Evolutionary conservation across 2,113 vertebrate genomes (phyloP), one percentile per base, ranked within the genome.

Genomic region (Scomber japonicus): DNA sequence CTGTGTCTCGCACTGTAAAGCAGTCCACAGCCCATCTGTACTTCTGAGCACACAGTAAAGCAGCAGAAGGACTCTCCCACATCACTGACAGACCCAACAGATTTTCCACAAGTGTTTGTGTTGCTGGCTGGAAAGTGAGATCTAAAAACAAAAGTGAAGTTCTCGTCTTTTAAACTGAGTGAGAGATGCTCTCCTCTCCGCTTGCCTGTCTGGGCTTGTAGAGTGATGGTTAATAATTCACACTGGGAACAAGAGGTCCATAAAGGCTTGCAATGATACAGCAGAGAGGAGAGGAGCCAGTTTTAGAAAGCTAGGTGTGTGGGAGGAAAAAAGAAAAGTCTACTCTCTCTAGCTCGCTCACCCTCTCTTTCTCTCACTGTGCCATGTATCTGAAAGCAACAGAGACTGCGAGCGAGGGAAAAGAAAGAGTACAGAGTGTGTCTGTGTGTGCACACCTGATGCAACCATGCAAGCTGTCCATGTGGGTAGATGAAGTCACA

Each of bases 141-240:
- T n/a, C 72, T 56, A 45, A 82, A 80, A 86, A 67, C 56, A 59
- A 88, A 81, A 74, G 59, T 67, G 16, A 75, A 81, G 78, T 61
- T 80, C 64, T 72, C 60, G 35, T 57, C 73, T 87, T 87, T 87
- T 65, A 57, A 81, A 74, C 75, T 4, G 77, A 86, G 74, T 70
- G 70, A 84, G 84, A 78, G 61, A 70, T 46, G 79, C 74, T 72
- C 54, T 75, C 19, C 55, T 67, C 77, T 63, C 76, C 71, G 14
- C 49, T 11, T 24, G 57, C 80, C 77, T 83, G 89, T 88, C 88
- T 87, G 83, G 81, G 71, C 81, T 21, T 78, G 79, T 74, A 55
- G 80, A 83, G 80, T 24, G 13, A 27, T 70, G n/a, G 79, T 91
- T 89, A 92, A 93, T 92, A 90, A 93, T 92, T 92, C 91, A 91